phyloP scores from a whole-genome alignment of 2,113 vertebrate genomes.

The Bos taurus region DNA sequence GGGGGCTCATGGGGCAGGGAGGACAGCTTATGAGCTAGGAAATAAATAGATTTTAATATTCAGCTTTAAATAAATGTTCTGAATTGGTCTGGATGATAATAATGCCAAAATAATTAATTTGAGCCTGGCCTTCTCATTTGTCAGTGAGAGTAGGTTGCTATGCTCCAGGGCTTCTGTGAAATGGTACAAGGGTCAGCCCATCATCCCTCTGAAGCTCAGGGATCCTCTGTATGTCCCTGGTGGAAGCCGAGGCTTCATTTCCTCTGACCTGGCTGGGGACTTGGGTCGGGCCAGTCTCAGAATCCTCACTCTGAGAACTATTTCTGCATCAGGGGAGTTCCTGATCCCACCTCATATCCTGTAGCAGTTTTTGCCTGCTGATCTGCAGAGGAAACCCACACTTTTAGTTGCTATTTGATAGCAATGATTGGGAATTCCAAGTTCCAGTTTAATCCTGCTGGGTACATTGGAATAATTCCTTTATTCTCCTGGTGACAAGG shows the following conservation, averaged over 20 bases:
- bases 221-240: not conserved
- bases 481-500: not conserved
- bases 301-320: conserved; percentile 23
- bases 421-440: not conserved
- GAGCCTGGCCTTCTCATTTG: not conserved
- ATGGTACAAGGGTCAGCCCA: not conserved
- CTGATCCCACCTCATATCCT: conserved; percentile 39
- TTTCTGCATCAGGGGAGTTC: not conserved
- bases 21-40: not conserved
- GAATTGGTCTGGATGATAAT: not conserved
- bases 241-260: not conserved
- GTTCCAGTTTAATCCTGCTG: not conserved
- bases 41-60: conserved; percentile 26
- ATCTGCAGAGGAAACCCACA: conserved; percentile 15
- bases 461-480: not conserved
- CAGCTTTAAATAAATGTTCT: not conserved
- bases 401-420: not conserved
- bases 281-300: not conserved
- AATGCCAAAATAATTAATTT: conserved; percentile 8
- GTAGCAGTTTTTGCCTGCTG: not conserved
- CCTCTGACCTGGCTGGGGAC: conserved; percentile 9
- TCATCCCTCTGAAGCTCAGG: not conserved
- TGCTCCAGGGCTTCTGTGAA: not conserved
- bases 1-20: not conserved
- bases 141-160: not conserved